Conservation (phyloP, 2,797 vertebrate species). For the Antennarius maculatus region DNA sequence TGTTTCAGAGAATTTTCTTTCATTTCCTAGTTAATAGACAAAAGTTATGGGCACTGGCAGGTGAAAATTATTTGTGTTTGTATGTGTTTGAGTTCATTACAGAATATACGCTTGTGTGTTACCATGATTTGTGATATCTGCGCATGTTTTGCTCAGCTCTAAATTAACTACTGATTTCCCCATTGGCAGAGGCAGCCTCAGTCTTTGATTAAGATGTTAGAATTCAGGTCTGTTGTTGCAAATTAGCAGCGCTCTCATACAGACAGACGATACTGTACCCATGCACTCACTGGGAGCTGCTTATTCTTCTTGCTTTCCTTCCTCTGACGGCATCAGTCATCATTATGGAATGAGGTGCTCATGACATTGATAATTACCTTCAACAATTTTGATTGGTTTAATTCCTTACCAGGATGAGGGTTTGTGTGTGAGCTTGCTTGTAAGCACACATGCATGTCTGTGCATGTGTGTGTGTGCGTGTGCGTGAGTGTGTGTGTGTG, state of each 20-base stretch:
- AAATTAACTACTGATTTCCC: constrained; percentile 56
- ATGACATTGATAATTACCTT: constrained; percentile 39
- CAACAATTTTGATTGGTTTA: constrained; percentile 34
- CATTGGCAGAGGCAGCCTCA: constrained; percentile 23
- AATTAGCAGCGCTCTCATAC: constrained; percentile 36
- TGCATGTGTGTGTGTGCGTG: not conserved
- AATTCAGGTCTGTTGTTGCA: constrained; percentile 43
- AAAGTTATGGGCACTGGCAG: not conserved
- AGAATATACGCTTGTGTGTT: constrained; percentile 1
- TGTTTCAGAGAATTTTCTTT: not conserved
- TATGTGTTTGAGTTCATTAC: not conserved
- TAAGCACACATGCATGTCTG: too few species aligned
- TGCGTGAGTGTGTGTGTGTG: not conserved
- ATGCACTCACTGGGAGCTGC: not conserved
- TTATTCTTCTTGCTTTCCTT: constrained; percentile 2
- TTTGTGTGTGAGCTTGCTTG: not conserved
- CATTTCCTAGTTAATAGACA: not conserved
- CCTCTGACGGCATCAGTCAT: constrained; percentile 26
- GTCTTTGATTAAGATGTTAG: constrained; percentile 58
- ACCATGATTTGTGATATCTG: constrained; percentile 11
- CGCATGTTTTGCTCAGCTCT: constrained; percentile 11
- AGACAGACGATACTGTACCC: constrained; percentile 18
- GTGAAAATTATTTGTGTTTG: not conserved
- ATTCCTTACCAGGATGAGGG: constrained; percentile 17
- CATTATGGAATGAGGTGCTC: constrained; percentile 22